Percentiles rank a stretch among this genome's conserved stretches.
Conservation (phyloP, 2,113 vertebrate species). For the Aptenodytes patagonicus region DNA sequence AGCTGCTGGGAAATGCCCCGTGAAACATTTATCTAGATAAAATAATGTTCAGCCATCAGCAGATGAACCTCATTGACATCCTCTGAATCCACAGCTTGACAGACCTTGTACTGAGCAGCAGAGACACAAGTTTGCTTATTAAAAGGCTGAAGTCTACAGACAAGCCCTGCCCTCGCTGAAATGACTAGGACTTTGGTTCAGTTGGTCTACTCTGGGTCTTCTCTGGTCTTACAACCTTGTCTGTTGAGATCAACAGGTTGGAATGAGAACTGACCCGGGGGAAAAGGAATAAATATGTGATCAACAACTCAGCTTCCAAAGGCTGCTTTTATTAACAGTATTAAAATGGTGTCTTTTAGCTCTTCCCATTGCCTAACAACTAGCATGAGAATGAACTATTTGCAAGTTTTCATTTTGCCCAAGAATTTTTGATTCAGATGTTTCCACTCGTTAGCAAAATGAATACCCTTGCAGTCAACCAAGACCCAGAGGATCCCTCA, state of each 20-base stretch:
- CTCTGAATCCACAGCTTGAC: background rate
- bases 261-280: background rate
- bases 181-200: background rate
- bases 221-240: background rate
- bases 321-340: background rate
- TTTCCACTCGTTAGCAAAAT: background rate
- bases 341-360: background rate
- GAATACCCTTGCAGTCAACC: background rate
- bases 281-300: background rate
- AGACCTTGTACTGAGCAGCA: background rate
- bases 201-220: background rate
- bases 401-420: background rate
- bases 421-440: background rate
- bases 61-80: background rate
- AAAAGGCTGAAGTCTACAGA: background rate
- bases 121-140: background rate
- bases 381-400: background rate
- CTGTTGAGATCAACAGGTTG: background rate
- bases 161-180: background rate
- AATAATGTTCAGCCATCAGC: background rate
- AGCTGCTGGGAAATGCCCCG: conserved; percentile 14
- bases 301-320: background rate
- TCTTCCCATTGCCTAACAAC: background rate
- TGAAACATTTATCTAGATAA: conserved; percentile 10
- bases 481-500: background rate